Evolutionary conservation across 2,113 vertebrate genomes (phyloP).

Genomic region (Sinocyclocheilus rhinocerous): DNA sequence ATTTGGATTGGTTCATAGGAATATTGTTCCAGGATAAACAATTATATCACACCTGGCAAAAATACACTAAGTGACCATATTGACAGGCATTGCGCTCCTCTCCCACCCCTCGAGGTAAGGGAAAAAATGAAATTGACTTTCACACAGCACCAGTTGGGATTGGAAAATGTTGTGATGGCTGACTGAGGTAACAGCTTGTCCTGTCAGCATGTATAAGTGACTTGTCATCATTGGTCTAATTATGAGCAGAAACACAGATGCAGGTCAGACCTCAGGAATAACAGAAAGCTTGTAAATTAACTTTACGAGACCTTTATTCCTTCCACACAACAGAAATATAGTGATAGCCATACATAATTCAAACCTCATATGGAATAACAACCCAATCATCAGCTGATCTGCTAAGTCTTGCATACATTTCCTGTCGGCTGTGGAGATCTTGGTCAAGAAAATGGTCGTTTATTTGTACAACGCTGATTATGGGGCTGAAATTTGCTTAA

Average conservation of each 20-base stretch:
- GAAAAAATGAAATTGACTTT: not conserved
- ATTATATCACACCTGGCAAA: not conserved
- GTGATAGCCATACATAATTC: not conserved
- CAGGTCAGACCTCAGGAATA: not conserved
- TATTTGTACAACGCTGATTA: constrained; percentile 44
- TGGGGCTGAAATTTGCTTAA: constrained; percentile 33
- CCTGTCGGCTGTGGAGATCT: constrained; percentile 14
- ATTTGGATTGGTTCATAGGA: not conserved
- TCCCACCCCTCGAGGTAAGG: not conserved
- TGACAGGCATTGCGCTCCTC: not conserved
- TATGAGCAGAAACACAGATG: constrained; percentile 23
- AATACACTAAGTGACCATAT: too few relatives aligned
- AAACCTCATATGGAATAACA: constrained; percentile 6
- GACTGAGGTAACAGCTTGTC: constrained; percentile 32
- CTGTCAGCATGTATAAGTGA: constrained; percentile 2
- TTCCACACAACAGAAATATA: not conserved
- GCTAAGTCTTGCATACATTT: constrained; percentile 19
- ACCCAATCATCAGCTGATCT: constrained; percentile 1
- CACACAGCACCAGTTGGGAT: not conserved
- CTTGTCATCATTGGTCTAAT: constrained; percentile 44
- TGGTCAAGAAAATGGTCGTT: constrained; percentile 9
- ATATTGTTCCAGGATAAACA: not conserved
- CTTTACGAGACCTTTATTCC: not conserved
- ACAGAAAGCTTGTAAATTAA: not conserved
- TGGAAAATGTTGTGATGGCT: constrained; percentile 9